Conservation (phyloP, 2,888 invertebrate genomes). For the Lycia hirtaria region DNA sequence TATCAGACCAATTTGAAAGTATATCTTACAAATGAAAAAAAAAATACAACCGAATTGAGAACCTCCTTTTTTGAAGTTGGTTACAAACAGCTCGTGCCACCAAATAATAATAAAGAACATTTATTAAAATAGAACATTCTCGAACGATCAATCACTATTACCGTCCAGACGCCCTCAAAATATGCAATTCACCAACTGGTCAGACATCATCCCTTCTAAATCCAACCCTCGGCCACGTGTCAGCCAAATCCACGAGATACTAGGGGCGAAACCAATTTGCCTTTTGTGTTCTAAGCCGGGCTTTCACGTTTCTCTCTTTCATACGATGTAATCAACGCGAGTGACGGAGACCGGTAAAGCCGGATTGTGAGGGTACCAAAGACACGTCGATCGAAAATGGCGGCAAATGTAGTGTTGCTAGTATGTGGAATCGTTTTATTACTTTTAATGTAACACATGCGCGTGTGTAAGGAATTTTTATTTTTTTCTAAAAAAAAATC, state of each 20-base stretch:
- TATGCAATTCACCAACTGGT: conserved; percentile 37
- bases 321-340: conserved; percentile 35
- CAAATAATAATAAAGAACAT: too few relatives aligned
- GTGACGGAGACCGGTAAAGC: conserved; percentile 38
- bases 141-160: conserved; percentile 20
- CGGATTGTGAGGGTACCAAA: conserved; percentile 56
- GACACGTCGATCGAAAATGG: conserved; percentile 47
- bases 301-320: conserved; percentile 50
- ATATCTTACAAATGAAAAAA: too few relatives aligned
- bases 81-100: too few relatives aligned
- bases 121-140: conserved; percentile 8
- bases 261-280: conserved; percentile 75
- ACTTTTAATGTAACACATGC: conserved; percentile 5
- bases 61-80: too few relatives aligned
- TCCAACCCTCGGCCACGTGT: conserved; percentile 74
- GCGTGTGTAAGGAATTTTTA: conserved; percentile 1
- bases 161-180: conserved; percentile 17
- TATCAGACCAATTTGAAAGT: too few relatives aligned
- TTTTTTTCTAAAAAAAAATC: too few relatives aligned
- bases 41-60: too few relatives aligned
- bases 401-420: conserved; percentile 44
- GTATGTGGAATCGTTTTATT: conserved; percentile 32
- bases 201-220: conserved; percentile 51
- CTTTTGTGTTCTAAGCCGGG: conserved; percentile 63
- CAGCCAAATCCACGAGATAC: conserved; percentile 66